Evolutionary conservation across 1,140 invertebrate genomes (phyloP).

Genomic region (Drosophila rhopaloa): DNA sequence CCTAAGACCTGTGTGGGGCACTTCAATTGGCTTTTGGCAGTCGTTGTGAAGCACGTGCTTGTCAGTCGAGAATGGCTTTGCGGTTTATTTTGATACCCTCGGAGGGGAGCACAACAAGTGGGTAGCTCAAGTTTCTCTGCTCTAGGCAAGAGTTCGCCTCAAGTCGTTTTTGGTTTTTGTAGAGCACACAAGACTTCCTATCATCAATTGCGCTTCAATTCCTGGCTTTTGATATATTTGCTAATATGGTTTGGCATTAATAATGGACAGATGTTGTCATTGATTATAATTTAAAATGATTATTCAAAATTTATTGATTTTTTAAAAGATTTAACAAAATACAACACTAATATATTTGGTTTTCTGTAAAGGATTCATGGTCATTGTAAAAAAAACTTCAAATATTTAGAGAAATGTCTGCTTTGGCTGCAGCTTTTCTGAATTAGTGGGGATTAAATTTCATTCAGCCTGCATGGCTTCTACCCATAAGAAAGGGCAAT

Average conservation of each 20-base stretch:
- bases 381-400: no score
- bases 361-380: no score
- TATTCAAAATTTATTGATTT: no score
- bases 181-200: conserved; percentile 10
- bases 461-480: background rate
- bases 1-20: conserved; percentile 23
- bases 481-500: conserved; percentile 1
- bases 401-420: background rate
- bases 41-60: conserved; percentile 62
- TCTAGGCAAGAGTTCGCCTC: conserved; percentile 3
- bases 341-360: no score
- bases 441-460: conserved; percentile 5
- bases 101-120: conserved; percentile 13
- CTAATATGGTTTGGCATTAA: background rate
- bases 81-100: conserved; percentile 49
- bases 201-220: conserved; percentile 1
- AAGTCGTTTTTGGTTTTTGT: conserved; percentile 19
- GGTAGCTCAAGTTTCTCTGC: conserved; percentile 30
- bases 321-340: no score
- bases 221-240: background rate
- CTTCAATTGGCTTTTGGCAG: conserved; percentile 54
- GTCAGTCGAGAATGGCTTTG: conserved; percentile 45
- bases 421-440: background rate
- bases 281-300: no score
- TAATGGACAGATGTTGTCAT: background rate